A percentile compares a stretch with the other conserved stretches of the same genome.
Evolutionary conservation across 2,113 vertebrate genomes (phyloP).

Genomic region (Mionectes macconnelli): DNA sequence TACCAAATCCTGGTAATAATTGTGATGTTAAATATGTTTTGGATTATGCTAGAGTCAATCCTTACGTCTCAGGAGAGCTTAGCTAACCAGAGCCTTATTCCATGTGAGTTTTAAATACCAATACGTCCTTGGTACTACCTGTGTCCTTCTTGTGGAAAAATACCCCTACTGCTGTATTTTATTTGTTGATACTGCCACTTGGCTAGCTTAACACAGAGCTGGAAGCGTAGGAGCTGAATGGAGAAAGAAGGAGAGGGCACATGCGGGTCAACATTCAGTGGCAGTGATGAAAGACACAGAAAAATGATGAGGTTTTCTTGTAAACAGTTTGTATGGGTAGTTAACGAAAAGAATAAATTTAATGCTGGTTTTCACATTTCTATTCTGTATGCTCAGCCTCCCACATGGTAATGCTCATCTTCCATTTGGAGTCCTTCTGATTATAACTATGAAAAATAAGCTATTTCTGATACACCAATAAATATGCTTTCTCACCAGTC

Average conservation of each 20-base stretch:
- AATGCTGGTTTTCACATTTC: slow-evolving; percentile 20
- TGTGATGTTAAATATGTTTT: background rate
- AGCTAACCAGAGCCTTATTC: background rate
- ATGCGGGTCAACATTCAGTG: background rate
- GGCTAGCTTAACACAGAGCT: background rate
- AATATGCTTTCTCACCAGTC: background rate
- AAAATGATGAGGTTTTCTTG: slow-evolving; percentile 35
- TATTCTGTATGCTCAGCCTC: slow-evolving; percentile 43
- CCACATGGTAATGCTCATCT: slow-evolving; percentile 54
- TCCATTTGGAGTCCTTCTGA: slow-evolving; percentile 48
- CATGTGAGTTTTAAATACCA: background rate
- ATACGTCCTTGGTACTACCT: background rate
- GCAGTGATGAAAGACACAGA: background rate
- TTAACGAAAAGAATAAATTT: slow-evolving; percentile 11
- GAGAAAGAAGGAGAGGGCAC: background rate
- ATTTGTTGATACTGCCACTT: background rate
- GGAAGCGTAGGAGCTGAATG: background rate
- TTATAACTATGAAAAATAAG: slow-evolving; percentile 57
- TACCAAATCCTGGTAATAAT: background rate
- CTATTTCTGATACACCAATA: slow-evolving; percentile 60
- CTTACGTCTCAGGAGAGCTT: background rate
- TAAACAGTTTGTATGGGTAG: slow-evolving; percentile 42
- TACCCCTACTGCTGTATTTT: background rate
- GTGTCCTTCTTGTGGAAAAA: background rate
- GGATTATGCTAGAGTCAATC: background rate